Conservation (phyloP, 2,113 vertebrate species). For the Montifringilla adamsi region DNA sequence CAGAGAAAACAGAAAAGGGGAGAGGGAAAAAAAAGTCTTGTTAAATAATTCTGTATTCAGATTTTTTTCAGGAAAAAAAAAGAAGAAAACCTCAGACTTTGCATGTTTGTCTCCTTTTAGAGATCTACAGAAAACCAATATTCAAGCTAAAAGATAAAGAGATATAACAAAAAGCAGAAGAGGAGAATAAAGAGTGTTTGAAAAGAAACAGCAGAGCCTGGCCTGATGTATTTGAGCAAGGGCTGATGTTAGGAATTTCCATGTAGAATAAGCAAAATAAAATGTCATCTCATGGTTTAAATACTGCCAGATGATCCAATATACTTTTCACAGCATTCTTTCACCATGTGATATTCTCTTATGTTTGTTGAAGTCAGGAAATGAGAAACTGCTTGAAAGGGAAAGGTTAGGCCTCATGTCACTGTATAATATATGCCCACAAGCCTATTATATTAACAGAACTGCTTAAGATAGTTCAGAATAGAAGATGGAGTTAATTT, state of each 20-base stretch:
- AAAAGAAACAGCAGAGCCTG: conserved; percentile 41
- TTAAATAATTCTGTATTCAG: not conserved
- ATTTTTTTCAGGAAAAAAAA: not conserved
- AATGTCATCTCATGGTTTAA: conserved; percentile 64
- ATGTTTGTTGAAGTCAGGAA: conserved; percentile 62
- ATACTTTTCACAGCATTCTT: conserved; percentile 56
- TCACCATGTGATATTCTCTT: conserved; percentile 48
- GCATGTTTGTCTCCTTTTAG: not conserved
- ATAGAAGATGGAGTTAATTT: conserved; percentile 29
- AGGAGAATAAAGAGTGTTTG: conserved; percentile 2
- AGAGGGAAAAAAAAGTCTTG: not conserved
- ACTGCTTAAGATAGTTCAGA: conserved; percentile 11
- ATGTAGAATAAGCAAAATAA: conserved; percentile 62
- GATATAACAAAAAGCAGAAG: not conserved
- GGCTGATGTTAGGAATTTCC: conserved; percentile 60
- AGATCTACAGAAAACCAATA: not conserved
- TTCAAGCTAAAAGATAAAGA: conserved; percentile 5
- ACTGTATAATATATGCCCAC: conserved; percentile 44
- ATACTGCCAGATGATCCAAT: conserved; percentile 65
- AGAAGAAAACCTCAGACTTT: not conserved
- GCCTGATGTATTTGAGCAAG: conserved; percentile 5
- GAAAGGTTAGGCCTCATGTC: conserved; percentile 52
- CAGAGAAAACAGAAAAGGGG: not conserved
- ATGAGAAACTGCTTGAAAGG: conserved; percentile 63
- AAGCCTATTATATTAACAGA: conserved; percentile 48